Conservation (phyloP, 2,888 invertebrate species). For the Eupeodes luniger region DNA sequence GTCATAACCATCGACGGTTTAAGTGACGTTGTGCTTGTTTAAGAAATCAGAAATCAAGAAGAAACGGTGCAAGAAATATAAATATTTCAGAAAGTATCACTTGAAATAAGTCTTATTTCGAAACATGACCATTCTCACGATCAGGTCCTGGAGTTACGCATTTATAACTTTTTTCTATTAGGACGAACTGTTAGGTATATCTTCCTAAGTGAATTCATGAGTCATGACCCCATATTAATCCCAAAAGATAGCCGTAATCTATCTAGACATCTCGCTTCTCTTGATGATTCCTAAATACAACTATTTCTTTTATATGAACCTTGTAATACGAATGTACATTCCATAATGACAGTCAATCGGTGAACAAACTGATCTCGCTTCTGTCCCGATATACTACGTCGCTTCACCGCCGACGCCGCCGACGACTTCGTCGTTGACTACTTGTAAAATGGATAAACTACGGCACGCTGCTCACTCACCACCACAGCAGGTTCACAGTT, state of each 20-base stretch:
- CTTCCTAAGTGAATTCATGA: too few species aligned
- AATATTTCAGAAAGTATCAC: too few species aligned
- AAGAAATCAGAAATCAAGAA: too few species aligned
- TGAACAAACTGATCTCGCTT: slow-evolving; percentile 63
- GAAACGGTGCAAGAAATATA: too few species aligned
- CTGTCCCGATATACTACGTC: slow-evolving; percentile 55
- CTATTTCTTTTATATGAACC: neutral
- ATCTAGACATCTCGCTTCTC: neutral
- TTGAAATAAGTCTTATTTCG: too few species aligned
- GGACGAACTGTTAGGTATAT: too few species aligned
- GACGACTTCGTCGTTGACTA: too few species aligned
- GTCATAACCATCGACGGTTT: neutral
- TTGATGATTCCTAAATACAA: neutral
- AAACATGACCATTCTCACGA: too few species aligned
- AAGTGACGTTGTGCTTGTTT: too few species aligned
- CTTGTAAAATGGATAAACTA: slow-evolving; percentile 54
- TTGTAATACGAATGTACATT: neutral
- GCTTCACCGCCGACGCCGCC: too few species aligned
- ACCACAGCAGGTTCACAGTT: slow-evolving; percentile 30
- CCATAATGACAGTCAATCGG: slow-evolving; percentile 70
- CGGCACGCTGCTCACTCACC: slow-evolving; percentile 23
- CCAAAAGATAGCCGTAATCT: neutral
- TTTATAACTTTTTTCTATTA: too few species aligned
- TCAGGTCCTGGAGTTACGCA: too few species aligned
- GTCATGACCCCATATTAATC: neutral